Evolutionary conservation across 2,888 invertebrate genomes (phyloP), one percentile per base, ranked within the genome.

Genomic region (Cantharis nigra): DNA sequence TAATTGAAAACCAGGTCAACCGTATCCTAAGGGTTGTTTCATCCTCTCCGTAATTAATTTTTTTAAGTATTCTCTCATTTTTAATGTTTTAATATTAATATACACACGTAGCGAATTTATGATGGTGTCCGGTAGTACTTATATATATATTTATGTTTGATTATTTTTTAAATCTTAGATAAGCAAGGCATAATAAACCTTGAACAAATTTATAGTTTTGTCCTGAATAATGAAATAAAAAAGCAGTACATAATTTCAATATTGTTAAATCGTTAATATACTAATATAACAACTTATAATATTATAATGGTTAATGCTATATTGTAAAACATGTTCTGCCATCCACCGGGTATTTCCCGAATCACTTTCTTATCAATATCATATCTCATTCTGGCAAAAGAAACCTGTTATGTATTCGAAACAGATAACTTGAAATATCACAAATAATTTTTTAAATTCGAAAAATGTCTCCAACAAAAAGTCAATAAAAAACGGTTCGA

Each of bases 1-100:
- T 76, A 69, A 67, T 13, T 64, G 62, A 28, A 26, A 78, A 78
- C 70, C 73, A 71, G 78, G 78, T 75, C 78, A 73, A 78, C 75
- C 75, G 70, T 78, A 71, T 26, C 63, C 13, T 70, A 78, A 78
- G 77, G 75, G 69, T 67, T 63, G 72, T 71, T 71, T 69, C 74
- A 70, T 70, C 63, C 62, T 69, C 72, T 64, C 74, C 71, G 74
- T 69, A 77, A 74, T 74, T 71, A 69, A 71, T 74, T 74, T 69
- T 63, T 71, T 71, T 30, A 71, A 73, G n/a, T 49, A 49, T 7
- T 7, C n/a, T 49, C 9, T 2, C 49, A 49, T 2, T n/a, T 49
- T 49, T 49, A 49, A 49, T 49, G 49, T 5, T 49, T 49, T 49
- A n/a, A 49, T 49, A 49, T 49, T 49, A 49, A 49, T 49, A 33